Conservation (phyloP, 2,113 vertebrate genomes). For the Upupa epops region DNA sequence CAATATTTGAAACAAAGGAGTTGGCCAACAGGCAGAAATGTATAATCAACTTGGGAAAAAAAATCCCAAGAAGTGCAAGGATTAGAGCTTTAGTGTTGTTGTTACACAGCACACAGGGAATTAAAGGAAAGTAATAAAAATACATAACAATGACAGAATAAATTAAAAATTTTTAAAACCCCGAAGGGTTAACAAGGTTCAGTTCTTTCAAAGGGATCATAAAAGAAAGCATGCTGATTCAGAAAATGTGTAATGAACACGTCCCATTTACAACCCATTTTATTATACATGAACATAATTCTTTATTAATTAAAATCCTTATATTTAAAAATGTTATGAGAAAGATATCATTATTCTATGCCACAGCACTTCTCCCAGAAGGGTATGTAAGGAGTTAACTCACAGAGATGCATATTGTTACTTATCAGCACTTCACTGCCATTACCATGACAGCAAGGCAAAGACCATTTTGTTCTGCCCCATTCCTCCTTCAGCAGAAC, state of each 20-base stretch:
- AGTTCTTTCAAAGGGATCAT: background rate
- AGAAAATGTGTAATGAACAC: background rate
- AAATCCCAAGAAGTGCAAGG: background rate
- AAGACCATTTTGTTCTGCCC: constrained; percentile 42
- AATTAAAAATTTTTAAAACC: background rate
- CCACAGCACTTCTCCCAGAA: background rate
- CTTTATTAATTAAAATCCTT: background rate
- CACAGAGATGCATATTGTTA: background rate
- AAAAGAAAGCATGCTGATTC: background rate
- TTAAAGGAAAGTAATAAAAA: background rate
- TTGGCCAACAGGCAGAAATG: background rate
- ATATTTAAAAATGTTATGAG: background rate
- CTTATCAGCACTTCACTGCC: constrained; percentile 43
- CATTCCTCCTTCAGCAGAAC: background rate
- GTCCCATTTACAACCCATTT: background rate
- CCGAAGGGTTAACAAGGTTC: background rate
- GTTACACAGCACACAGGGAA: background rate
- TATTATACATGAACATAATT: background rate
- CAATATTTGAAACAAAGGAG: background rate
- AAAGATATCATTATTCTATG: background rate
- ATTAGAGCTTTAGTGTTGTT: background rate
- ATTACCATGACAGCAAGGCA: constrained; percentile 41
- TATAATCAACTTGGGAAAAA: background rate
- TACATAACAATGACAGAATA: background rate
- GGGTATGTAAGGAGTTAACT: constrained; percentile 10